phyloP scores from a whole-genome alignment of 2,113 vertebrate genomes.

The Thinocorus orbignyianus region DNA sequence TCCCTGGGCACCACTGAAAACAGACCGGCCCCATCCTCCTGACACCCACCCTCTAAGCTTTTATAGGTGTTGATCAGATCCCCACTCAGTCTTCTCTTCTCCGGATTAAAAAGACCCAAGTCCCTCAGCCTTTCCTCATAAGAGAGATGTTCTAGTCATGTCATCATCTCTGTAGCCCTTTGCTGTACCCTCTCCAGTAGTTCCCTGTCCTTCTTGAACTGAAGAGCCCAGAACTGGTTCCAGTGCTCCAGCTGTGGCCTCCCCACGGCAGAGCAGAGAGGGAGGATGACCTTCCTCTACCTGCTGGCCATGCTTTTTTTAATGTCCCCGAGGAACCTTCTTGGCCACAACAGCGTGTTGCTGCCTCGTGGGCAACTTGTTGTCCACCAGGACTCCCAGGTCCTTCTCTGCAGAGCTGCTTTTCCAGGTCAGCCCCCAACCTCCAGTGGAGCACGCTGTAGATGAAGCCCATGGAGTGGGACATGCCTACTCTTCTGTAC shows the following conservation, averaged over 20 bases:
- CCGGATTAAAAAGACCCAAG: too few species aligned
- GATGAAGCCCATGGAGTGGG: accelerated
- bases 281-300: not conserved
- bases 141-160: not conserved
- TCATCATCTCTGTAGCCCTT: not conserved
- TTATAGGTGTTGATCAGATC: not conserved
- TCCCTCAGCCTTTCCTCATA: not conserved
- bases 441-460: not conserved
- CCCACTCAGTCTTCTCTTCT: too few species aligned
- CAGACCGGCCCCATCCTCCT: not conserved
- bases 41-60: not conserved
- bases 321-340: not conserved
- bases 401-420: not conserved
- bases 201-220: not conserved
- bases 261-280: not conserved
- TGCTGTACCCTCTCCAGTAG: not conserved
- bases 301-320: not conserved
- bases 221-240: not conserved
- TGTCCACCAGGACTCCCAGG: not conserved
- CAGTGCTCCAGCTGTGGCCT: not conserved
- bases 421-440: not conserved
- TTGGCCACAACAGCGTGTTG: not conserved
- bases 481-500: not conserved
- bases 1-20: not conserved
- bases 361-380: not conserved